These are phyloP conservation scores for Caranx ignobilis DNA, from an alignment of 2,113 vertebrate species.

Conservation along the genomic window DNA sequence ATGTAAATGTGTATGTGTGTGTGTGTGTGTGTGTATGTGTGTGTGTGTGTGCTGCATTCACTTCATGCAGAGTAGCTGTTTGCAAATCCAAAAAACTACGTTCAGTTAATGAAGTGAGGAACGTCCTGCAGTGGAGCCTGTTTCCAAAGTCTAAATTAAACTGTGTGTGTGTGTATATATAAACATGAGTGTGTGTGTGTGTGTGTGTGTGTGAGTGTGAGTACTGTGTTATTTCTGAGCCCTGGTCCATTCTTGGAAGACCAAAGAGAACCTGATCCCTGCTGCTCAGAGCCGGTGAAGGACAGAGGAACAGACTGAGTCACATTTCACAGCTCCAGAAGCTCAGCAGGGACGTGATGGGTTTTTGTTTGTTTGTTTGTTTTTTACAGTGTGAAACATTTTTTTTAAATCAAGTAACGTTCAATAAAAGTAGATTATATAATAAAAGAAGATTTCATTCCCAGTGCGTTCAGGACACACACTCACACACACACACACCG, in stretches of 20 bases:
- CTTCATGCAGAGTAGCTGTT: not conserved
- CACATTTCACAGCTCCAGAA: not conserved
- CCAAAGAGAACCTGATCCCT: constrained; percentile 65
- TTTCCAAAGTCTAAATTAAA: constrained; percentile 59
- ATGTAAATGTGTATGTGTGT: not conserved
- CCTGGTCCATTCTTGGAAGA: constrained; percentile 58
- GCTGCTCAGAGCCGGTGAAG: constrained; percentile 11
- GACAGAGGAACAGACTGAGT: not conserved
- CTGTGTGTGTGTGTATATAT: constrained; percentile 12
- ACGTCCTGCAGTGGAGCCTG: constrained; percentile 2
- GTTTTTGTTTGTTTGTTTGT: not conserved
- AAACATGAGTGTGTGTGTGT: not conserved
- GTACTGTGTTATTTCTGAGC: constrained; percentile 71
- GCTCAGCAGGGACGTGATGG: not conserved
- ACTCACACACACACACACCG: fast-evolving
- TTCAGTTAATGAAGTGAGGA: constrained; percentile 3
- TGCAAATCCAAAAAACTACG: constrained; percentile 11
- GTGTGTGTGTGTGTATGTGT: too few relatives aligned
- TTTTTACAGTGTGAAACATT: not conserved
- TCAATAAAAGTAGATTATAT: too few relatives aligned
- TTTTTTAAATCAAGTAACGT: too few relatives aligned
- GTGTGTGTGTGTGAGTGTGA: not conserved
- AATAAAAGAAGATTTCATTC: too few relatives aligned
- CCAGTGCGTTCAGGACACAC: too few relatives aligned
- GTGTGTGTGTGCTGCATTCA: not conserved